Conservation (phyloP, 2,888 invertebrate genomes). For the Sarcophaga rosellei region DNA sequence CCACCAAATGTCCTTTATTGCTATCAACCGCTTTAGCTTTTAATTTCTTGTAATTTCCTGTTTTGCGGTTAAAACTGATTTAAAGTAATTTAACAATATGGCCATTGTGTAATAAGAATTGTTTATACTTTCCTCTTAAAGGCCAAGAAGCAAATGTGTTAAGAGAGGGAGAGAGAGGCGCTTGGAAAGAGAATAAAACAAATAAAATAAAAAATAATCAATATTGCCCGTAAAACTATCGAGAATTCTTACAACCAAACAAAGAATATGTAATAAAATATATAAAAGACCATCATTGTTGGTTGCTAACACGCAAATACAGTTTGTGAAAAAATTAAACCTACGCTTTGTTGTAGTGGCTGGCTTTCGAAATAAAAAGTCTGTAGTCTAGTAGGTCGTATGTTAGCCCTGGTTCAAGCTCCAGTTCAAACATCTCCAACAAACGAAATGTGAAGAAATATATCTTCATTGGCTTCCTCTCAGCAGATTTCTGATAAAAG, state of each 20-base stretch:
- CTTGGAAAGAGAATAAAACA: neutral
- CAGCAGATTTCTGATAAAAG: too few species aligned
- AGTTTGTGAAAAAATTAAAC: neutral
- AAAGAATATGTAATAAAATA: neutral
- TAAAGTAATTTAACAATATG: conserved; percentile 26
- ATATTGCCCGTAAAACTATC: conserved; percentile 30
- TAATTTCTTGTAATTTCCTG: conserved; percentile 40
- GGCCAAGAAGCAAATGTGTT: neutral
- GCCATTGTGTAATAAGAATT: conserved; percentile 27
- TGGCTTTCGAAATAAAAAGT: too few species aligned
- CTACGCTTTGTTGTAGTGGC: too few species aligned
- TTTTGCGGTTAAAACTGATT: conserved; percentile 14
- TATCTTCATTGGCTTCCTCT: too few species aligned
- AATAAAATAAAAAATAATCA: neutral
- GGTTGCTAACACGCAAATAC: neutral
- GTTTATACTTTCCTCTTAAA: neutral
- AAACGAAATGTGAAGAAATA: too few species aligned
- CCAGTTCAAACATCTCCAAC: too few species aligned
- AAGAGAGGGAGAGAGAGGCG: neutral
- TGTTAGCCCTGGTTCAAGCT: too few species aligned
- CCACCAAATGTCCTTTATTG: neutral
- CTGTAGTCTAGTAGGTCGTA: too few species aligned
- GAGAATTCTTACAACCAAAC: neutral
- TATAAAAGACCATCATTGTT: neutral
- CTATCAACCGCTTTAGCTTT: neutral